Evolutionary conservation across 1,140 invertebrate genomes (phyloP), one percentile per base, ranked within the genome.

Genomic region (Branchinecta lindahli): DNA sequence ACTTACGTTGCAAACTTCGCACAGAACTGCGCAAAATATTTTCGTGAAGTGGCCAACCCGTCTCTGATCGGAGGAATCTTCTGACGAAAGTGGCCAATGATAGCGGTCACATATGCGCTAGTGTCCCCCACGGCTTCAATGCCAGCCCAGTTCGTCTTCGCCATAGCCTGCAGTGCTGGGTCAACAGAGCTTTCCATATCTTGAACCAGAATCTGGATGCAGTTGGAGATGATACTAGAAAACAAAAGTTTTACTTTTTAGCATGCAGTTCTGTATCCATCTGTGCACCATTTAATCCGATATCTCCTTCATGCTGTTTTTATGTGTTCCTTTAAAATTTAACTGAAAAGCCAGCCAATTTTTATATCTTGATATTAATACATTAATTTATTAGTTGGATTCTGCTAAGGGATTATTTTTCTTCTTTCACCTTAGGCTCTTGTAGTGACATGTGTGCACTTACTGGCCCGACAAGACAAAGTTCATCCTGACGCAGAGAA

Each of bases 1-100:
- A 79, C 78, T 79, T 81, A 88, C 84, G 85, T 87, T 0, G 90
- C 92, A 82, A 98, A 96, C 77, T 95, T 92, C 10, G 96, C 87
- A 78, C 95, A 98, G 76, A 99, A 93, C 78, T 98, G 92, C 0
- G 95, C 98, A 78, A 98, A 99, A 79, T 98, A 98, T 82, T 98
- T 99, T 47, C 95, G 82, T 0, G 94, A 95, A 18, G 91, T 91
- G 1, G 91, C 85, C n/a, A 99, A 81, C 77, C 93, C 90, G 76
- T 98, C 93, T 71, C 96, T 79, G 10, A 99, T 86, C 8, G 89
- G 81, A 0, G 96, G 96, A 67, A 99, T 86, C 0, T 89, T 89
- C 75, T 89, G 87, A 77, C 92, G 88, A 7, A 98, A 83, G 77
- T 97, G 91, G 71, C 85, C 83, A 4, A 91, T 87, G 21, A 99